A percentile compares a stretch with the other conserved stretches of the same genome.
Conservation (phyloP, 2,113 vertebrate genomes). For the Macroglossus sobrinus region DNA sequence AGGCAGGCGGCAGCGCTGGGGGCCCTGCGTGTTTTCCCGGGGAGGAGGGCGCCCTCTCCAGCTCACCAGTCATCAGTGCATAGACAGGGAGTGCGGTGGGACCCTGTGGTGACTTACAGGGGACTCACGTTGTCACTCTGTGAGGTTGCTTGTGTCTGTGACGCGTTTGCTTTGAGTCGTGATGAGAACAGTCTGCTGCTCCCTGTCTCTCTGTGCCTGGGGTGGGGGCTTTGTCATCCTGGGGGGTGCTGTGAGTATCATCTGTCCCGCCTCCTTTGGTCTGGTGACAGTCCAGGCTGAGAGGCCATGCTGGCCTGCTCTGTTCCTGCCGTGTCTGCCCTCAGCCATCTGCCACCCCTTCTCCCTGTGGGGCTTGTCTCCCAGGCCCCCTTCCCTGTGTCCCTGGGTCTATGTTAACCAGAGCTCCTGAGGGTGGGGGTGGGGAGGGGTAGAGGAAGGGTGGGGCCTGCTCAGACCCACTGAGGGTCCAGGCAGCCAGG, state of each 20-base stretch:
- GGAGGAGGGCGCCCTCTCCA: too few species aligned
- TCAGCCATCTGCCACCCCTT: rapidly evolving
- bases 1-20: too few species aligned
- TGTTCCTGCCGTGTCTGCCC: too few species aligned
- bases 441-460: rapidly evolving
- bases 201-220: too few species aligned
- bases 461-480: neutral
- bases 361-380: neutral
- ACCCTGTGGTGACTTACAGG: neutral
- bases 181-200: too few species aligned
- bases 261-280: neutral
- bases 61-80: neutral
- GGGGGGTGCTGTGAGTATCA: neutral
- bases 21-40: too few species aligned
- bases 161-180: too few species aligned
- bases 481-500: neutral
- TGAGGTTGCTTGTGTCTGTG: neutral
- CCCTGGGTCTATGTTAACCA: neutral
- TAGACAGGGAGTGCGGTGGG: neutral
- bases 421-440: too few species aligned
- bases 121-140: neutral
- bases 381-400: too few species aligned
- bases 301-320: neutral
- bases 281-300: rapidly evolving
- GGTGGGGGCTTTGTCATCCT: too few species aligned